Conservation (phyloP, 1,140 invertebrate genomes). For the Matsumurasca onukii region DNA sequence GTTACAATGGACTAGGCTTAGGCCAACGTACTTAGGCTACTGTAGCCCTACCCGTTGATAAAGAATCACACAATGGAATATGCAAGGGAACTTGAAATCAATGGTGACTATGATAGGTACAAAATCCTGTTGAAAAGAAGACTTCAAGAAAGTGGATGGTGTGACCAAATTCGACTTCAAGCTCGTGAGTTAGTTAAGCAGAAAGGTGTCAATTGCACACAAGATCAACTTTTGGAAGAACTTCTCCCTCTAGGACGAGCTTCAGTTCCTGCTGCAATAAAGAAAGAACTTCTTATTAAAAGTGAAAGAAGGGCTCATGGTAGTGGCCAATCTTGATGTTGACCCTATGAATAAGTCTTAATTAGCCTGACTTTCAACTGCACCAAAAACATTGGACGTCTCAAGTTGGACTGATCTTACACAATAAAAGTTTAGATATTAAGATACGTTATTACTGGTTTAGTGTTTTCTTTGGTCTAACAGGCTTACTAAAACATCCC, state of each 20-base stretch:
- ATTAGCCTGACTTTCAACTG: too few relatives aligned
- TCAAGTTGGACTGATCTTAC: too few relatives aligned
- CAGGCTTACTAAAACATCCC: too few relatives aligned
- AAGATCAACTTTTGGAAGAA: conserved; percentile 23
- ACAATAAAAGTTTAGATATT: too few relatives aligned
- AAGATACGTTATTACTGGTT: too few relatives aligned
- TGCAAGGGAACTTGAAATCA: not conserved
- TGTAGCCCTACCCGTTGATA: too few relatives aligned
- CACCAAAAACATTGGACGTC: not conserved
- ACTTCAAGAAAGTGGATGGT: conserved; percentile 27
- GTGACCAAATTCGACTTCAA: conserved; percentile 20
- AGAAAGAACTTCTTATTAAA: conserved; percentile 17
- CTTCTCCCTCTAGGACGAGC: conserved; percentile 8
- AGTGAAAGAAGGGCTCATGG: conserved; percentile 11
- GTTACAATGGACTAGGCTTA: too few relatives aligned
- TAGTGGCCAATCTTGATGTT: not conserved
- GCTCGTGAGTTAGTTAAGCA: conserved; percentile 17
- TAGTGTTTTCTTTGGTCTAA: too few relatives aligned
- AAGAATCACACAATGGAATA: not conserved
- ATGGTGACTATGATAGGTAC: conserved; percentile 7
- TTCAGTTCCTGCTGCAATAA: conserved; percentile 4
- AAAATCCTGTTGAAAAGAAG: conserved; percentile 16
- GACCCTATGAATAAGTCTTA: too few relatives aligned
- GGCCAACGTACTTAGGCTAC: too few relatives aligned
- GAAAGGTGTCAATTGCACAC: conserved; percentile 11